Evolutionary conservation across 2,888 invertebrate species (phyloP).

Genomic region (Dolichopus griseipennis): DNA sequence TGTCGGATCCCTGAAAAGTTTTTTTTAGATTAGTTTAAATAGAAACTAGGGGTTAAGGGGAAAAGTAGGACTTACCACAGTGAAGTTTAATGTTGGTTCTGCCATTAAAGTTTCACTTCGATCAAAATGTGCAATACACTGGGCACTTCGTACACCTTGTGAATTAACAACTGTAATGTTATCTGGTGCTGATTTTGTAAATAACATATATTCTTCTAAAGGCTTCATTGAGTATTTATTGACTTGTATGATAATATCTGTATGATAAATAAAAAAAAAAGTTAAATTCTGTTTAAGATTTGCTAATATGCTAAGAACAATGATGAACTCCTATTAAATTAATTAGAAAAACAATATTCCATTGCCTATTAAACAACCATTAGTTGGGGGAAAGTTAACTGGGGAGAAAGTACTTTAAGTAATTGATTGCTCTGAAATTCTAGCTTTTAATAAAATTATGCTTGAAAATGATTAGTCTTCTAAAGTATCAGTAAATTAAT

Average conservation of each 20-base stretch:
- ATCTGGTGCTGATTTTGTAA: constrained; percentile 72
- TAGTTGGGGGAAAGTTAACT: too few species aligned
- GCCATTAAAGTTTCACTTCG: constrained; percentile 50
- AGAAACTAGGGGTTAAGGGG: too few species aligned
- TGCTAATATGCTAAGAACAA: too few species aligned
- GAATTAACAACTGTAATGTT: constrained; percentile 81
- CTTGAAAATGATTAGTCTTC: too few species aligned
- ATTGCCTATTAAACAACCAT: too few species aligned
- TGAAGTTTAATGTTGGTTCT: constrained; percentile 51
- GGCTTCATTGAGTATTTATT: constrained; percentile 78
- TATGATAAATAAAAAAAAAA: constrained; percentile 21
- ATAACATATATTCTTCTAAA: constrained; percentile 85
- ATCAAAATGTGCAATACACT: constrained; percentile 73
- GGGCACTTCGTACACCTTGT: constrained; percentile 75
- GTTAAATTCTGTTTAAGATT: too few species aligned
- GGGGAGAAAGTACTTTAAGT: too few species aligned
- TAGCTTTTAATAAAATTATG: too few species aligned
- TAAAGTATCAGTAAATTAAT: too few species aligned
- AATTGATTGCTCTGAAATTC: too few species aligned
- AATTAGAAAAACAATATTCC: too few species aligned
- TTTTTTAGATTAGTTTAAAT: not conserved
- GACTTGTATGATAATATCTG: constrained; percentile 79
- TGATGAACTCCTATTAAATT: too few species aligned
- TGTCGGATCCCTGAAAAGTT: constrained; percentile 56
- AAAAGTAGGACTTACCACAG: constrained; percentile 44